phyloP scores from a whole-genome alignment of 2,888 invertebrate genomes.

The Limnephilus rhombicus region DNA sequence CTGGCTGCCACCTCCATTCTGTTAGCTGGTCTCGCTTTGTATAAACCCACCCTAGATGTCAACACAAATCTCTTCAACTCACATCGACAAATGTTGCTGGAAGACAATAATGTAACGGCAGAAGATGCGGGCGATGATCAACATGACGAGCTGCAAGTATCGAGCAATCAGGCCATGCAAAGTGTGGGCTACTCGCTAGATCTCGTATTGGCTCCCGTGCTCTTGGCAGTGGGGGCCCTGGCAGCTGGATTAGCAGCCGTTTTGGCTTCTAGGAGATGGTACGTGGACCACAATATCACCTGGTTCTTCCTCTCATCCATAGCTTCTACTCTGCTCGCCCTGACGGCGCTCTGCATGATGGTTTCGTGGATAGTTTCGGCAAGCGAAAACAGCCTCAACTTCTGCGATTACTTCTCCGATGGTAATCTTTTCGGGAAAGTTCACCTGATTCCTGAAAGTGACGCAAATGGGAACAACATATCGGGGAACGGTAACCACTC shows the following conservation, averaged over 20 bases:
- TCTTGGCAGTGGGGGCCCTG: constrained; percentile 76
- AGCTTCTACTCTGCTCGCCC: constrained; percentile 77
- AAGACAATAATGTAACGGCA: neutral
- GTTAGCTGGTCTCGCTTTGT: constrained; percentile 77
- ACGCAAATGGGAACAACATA: constrained; percentile 37
- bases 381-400: constrained; percentile 68
- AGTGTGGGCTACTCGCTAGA: constrained; percentile 67
- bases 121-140: neutral
- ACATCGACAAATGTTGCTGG: neutral
- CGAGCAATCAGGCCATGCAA: neutral
- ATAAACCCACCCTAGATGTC: constrained; percentile 69
- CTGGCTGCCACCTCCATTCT: constrained; percentile 79
- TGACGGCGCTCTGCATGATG: constrained; percentile 73
- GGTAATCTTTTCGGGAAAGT: constrained; percentile 53
- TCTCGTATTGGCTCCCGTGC: constrained; percentile 75
- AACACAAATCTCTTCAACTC: neutral
- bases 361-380: constrained; percentile 73
- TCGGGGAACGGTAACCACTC: neutral
- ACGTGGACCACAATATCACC: constrained; percentile 81
- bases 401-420: constrained; percentile 59
- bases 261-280: constrained; percentile 82
- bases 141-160: neutral
- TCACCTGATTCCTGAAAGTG: constrained; percentile 4
- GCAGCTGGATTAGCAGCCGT: constrained; percentile 78
- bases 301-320: constrained; percentile 79